Evolutionary conservation across 2,113 vertebrate genomes (phyloP).

Genomic region (Nannobrachium achirus): DNA sequence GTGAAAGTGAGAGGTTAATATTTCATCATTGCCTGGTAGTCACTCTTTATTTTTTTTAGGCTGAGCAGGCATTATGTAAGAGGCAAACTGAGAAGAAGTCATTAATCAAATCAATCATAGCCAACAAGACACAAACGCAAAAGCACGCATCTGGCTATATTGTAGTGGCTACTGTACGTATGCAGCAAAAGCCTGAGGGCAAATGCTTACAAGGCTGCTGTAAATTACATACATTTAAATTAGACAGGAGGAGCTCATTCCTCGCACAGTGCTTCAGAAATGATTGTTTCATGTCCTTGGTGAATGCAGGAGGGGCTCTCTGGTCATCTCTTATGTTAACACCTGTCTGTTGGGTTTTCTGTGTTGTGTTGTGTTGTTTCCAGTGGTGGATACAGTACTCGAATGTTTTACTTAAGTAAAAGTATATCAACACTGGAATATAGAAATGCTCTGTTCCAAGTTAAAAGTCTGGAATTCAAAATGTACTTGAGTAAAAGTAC

Average conservation of each 20-base stretch:
- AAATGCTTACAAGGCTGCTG: constrained; percentile 34
- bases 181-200: constrained; percentile 26
- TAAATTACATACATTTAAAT: constrained; percentile 49
- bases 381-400: too few species aligned
- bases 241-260: constrained; percentile 4
- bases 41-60: too few species aligned
- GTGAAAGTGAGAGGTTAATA: too few species aligned
- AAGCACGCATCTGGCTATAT: constrained; percentile 38
- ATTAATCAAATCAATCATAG: constrained; percentile 72
- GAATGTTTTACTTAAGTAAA: too few species aligned
- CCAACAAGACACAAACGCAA: constrained; percentile 47
- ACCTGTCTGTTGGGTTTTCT: constrained; percentile 4
- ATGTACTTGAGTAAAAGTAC: too few species aligned
- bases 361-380: too few species aligned
- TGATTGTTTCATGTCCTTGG: constrained; percentile 26
- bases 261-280: neutral
- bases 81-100: constrained; percentile 47
- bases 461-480: too few species aligned
- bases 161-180: constrained; percentile 47
- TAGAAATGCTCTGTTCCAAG: too few species aligned
- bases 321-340: constrained; percentile 31
- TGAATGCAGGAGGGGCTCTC: constrained; percentile 1
- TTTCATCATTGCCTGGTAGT: too few species aligned
- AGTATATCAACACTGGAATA: too few species aligned
- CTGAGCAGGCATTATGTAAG: constrained; percentile 51